phyloP scores from a whole-genome alignment of 1,140 invertebrate genomes.

The Cylas formicarius region DNA sequence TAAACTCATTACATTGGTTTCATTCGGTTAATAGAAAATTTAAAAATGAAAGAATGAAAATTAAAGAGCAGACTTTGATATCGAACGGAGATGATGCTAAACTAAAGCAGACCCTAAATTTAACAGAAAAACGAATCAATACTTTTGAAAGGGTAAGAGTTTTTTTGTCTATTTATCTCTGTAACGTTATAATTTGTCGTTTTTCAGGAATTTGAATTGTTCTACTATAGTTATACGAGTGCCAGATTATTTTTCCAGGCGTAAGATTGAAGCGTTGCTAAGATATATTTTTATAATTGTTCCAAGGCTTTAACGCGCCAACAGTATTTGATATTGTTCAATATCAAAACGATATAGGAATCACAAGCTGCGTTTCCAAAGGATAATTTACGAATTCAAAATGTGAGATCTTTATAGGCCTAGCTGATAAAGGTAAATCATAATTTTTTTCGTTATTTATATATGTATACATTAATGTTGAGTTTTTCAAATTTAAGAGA shows the following conservation, averaged over 20 bases:
- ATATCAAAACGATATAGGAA: no score
- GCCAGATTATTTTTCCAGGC: slow-evolving; percentile 82
- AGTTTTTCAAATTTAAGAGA: no score
- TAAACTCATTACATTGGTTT: slow-evolving; percentile 96
- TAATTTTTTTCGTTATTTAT: no score
- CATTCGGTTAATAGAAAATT: slow-evolving; percentile 76
- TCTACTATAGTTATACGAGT: slow-evolving; percentile 88
- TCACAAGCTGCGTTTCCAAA: no score
- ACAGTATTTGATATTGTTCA: no score
- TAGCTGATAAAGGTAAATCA: no score
- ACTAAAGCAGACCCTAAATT: slow-evolving; percentile 84
- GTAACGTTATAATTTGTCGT: slow-evolving; percentile 17
- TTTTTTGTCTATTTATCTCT: slow-evolving; percentile 5
- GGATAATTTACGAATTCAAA: no score
- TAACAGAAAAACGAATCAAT: slow-evolving; percentile 82
- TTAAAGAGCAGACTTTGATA: slow-evolving; percentile 46
- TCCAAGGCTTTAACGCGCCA: no score
- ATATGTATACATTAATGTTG: no score
- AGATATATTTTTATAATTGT: no score
- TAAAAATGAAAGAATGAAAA: slow-evolving; percentile 52
- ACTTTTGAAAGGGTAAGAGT: slow-evolving; percentile 59
- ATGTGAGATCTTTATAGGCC: no score
- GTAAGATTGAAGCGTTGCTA: no score
- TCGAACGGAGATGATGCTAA: slow-evolving; percentile 63
- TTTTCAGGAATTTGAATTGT: slow-evolving; percentile 76